Evolutionary conservation across 92 coral and sea anemone genomes (phyloP).

Genomic region (Parazoanthus darwini): DNA sequence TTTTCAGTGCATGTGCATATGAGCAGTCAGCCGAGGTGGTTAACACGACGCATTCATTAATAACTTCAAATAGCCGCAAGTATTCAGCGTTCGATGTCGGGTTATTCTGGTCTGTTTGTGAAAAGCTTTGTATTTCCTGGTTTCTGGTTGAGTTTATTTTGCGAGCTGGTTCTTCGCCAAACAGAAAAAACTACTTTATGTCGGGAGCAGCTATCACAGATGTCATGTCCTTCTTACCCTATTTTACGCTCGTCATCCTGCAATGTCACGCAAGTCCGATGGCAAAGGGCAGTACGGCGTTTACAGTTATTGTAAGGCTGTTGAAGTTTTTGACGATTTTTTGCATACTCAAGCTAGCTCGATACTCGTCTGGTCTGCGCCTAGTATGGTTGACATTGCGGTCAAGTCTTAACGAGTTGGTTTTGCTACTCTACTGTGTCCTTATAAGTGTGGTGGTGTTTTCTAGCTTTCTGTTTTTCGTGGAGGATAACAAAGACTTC

Average conservation of each 20-base stretch:
- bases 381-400: constrained; percentile 48
- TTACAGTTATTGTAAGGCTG: constrained; percentile 13
- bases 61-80: background rate
- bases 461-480: constrained; percentile 54
- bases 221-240: constrained; percentile 52
- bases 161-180: constrained; percentile 41
- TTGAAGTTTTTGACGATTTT: constrained; percentile 41
- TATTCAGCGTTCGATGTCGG: background rate
- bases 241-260: constrained; percentile 30
- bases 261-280: background rate
- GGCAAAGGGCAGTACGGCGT: background rate
- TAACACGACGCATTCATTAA: background rate
- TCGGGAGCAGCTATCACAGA: constrained; percentile 58
- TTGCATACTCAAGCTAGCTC: constrained; percentile 58
- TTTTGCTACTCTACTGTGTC: constrained; percentile 48
- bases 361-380: constrained; percentile 59
- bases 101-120: constrained; percentile 61
- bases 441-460: constrained; percentile 51
- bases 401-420: constrained; percentile 46
- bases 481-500: constrained; percentile 44
- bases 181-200: constrained; percentile 36
- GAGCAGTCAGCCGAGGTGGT: background rate
- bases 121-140: constrained; percentile 56
- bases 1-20: background rate
- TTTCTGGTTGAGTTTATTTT: constrained; percentile 55